These are phyloP conservation scores for Alethe diademata DNA, from an alignment of 2,113 vertebrate species.

Conservation along the genomic window DNA sequence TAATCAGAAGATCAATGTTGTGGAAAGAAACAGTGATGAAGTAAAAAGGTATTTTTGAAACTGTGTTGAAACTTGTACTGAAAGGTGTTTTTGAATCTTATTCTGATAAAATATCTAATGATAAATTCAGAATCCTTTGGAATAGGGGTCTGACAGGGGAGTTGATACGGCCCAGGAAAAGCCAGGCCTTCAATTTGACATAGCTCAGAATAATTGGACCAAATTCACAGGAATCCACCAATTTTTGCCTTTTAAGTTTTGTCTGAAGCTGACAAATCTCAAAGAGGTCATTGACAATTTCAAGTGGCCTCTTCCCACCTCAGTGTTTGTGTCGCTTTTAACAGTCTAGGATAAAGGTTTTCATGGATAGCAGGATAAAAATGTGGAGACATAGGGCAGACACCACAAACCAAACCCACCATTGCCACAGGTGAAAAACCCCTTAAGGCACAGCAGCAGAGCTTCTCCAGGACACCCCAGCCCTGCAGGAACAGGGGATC, in stretches of 20 bases:
- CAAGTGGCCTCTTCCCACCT: background rate
- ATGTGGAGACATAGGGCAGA: background rate
- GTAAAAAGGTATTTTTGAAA: conserved; percentile 67
- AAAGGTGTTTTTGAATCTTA: background rate
- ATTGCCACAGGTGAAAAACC: background rate
- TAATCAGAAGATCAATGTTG: conserved; percentile 64
- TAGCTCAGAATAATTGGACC: background rate
- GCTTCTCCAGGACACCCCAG: background rate
- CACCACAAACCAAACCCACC: background rate
- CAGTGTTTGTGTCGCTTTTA: background rate
- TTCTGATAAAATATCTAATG: background rate
- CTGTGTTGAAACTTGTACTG: too few relatives aligned
- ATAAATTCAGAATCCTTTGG: background rate
- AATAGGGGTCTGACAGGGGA: background rate
- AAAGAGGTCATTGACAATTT: background rate
- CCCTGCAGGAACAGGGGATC: background rate
- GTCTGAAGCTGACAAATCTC: background rate
- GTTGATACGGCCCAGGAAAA: background rate
- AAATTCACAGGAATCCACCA: background rate
- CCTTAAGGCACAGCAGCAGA: background rate
- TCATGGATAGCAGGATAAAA: background rate
- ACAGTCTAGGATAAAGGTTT: background rate
- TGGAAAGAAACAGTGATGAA: conserved; percentile 63
- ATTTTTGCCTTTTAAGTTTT: background rate
- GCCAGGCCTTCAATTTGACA: background rate